A percentile compares a stretch with the other conserved stretches of the same genome.
Conservation (phyloP, 2,113 vertebrate species). For the Mastomys coucha region DNA sequence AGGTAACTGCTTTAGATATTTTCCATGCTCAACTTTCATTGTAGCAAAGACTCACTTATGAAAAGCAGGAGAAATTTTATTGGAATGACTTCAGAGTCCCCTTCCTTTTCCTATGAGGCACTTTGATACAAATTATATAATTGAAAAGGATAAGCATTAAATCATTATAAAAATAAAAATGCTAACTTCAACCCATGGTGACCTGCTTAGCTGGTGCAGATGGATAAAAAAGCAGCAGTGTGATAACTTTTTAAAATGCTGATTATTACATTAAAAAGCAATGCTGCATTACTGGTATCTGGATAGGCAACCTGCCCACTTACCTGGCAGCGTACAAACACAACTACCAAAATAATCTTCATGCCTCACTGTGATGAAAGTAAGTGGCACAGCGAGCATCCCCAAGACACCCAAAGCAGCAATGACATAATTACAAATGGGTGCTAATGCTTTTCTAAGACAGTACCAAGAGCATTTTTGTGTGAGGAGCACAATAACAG, state of each 20-base stretch:
- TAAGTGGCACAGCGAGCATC: background rate
- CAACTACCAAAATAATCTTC: background rate
- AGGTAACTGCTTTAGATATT: background rate
- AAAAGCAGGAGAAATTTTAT: background rate
- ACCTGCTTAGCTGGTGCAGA: background rate
- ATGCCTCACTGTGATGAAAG: background rate
- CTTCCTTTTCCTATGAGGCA: slow-evolving; percentile 7
- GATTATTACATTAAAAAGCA: background rate
- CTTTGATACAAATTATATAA: slow-evolving; percentile 8
- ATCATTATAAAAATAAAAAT: slow-evolving; percentile 51
- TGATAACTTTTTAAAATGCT: background rate
- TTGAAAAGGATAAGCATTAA: slow-evolving; percentile 21
- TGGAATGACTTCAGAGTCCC: background rate
- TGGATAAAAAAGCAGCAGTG: background rate
- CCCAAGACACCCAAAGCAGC: background rate
- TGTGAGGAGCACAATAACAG: background rate
- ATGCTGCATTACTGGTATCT: background rate
- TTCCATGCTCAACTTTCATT: background rate
- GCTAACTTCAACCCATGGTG: background rate
- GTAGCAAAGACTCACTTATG: background rate
- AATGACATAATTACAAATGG: background rate
- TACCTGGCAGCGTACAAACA: background rate
- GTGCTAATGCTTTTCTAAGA: background rate
- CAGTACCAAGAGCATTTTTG: background rate
- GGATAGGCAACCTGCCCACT: background rate